A percentile compares a stretch with the other conserved stretches of the same genome.
phyloP scores from a whole-genome alignment of 2,888 invertebrate species.

The Syritta pipiens region DNA sequence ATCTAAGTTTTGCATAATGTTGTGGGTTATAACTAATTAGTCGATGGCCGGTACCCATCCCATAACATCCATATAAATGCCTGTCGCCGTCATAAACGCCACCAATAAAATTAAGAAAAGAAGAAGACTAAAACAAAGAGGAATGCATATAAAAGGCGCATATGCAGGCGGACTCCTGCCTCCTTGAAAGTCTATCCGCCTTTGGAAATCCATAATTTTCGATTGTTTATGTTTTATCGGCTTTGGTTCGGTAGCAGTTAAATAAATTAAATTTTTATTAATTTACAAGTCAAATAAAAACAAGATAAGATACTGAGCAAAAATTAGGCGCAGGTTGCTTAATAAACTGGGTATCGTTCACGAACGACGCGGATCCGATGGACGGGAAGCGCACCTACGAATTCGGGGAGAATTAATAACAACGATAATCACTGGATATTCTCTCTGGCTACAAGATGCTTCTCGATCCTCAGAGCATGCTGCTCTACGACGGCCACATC shows the following conservation, averaged over 20 bases:
- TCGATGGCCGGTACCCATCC: slow-evolving; percentile 51
- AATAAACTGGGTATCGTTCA: slow-evolving; percentile 58
- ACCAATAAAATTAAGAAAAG: slow-evolving; percentile 62
- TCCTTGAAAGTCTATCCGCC: slow-evolving; percentile 13
- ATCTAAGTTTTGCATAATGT: slow-evolving; percentile 59
- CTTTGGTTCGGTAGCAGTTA: slow-evolving; percentile 75
- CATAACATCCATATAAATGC: slow-evolving; percentile 56
- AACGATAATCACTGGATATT: slow-evolving; percentile 61
- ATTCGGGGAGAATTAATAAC: slow-evolving; percentile 63
- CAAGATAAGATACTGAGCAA: slow-evolving; percentile 61
- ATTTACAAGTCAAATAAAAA: slow-evolving; percentile 76
- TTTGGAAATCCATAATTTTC: slow-evolving; percentile 64
- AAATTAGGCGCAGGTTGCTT: slow-evolving; percentile 60
- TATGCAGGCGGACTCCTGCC: slow-evolving; percentile 9
- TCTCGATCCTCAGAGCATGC: slow-evolving; percentile 39
- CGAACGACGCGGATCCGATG: slow-evolving; percentile 3
- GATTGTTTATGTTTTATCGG: slow-evolving; percentile 71
- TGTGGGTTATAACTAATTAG: slow-evolving; percentile 63
- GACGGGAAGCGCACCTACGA: slow-evolving; percentile 4
- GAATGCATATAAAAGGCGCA: slow-evolving; percentile 13
- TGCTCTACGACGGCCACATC: slow-evolving; percentile 40
- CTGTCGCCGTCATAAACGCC: slow-evolving; percentile 67
- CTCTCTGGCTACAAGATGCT: slow-evolving; percentile 35
- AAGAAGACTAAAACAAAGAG: not conserved
- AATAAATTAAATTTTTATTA: slow-evolving; percentile 76